A percentile compares a stretch with the other conserved stretches of the same genome.
Conservation (phyloP, 2,113 vertebrate species). For the Trematocara marginatum region DNA sequence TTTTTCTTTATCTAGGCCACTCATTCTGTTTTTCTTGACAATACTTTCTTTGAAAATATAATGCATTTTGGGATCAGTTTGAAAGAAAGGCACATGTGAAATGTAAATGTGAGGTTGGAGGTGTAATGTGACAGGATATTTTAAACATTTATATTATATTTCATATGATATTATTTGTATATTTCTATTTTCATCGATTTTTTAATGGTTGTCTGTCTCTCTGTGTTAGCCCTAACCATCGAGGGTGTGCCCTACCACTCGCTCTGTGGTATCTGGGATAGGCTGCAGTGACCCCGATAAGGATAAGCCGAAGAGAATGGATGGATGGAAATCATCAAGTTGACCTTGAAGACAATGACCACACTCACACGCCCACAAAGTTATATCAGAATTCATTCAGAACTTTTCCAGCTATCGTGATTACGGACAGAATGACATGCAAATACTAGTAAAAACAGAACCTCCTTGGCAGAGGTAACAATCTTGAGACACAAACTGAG, state of each 20-base stretch:
- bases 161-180: neutral
- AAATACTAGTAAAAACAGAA: neutral
- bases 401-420: neutral
- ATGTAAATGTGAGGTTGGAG: fast-evolving
- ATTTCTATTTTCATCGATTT: neutral
- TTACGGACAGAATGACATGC: neutral
- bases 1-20: neutral
- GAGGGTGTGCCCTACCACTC: neutral
- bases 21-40: neutral
- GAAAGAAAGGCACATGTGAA: neutral
- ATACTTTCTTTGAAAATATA: fast-evolving
- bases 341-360: neutral
- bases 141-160: neutral
- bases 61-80: neutral
- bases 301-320: neutral
- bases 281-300: neutral
- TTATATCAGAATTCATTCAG: neutral
- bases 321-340: neutral
- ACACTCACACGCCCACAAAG: neutral
- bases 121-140: neutral
- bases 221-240: neutral
- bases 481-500: neutral
- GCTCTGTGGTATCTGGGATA: neutral
- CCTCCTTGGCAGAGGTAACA: neutral
- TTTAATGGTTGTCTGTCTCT: neutral